Evolutionary conservation across 2,888 invertebrate species (phyloP).

Genomic region (Xylota sylvarum): DNA sequence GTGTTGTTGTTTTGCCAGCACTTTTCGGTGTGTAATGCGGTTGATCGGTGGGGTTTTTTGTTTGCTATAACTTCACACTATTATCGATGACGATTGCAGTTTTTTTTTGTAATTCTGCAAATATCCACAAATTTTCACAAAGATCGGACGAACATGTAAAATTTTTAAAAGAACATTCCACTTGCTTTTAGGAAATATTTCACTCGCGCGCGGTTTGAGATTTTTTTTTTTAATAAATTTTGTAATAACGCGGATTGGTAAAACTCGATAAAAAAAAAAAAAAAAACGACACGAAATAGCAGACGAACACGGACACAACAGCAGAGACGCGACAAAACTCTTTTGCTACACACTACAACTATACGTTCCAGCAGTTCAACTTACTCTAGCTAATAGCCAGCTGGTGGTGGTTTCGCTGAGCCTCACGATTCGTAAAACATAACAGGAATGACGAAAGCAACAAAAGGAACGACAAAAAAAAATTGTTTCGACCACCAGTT

Average conservation of each 20-base stretch:
- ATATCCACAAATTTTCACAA: slow-evolving; percentile 18
- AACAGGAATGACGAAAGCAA: slow-evolving; percentile 52
- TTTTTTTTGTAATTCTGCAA: slow-evolving; percentile 2
- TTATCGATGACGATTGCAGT: slow-evolving; percentile 38
- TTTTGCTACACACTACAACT: slow-evolving; percentile 61
- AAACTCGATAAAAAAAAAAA: slow-evolving; percentile 20
- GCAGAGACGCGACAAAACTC: slow-evolving; percentile 70
- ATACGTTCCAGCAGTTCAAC: slow-evolving; percentile 73
- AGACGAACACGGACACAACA: slow-evolving; percentile 69
- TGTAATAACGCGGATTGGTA: background rate
- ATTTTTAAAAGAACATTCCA: background rate
- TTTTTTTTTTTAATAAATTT: background rate
- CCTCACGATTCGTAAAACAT: slow-evolving; percentile 48
- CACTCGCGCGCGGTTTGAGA: slow-evolving; percentile 13
- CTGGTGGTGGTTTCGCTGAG: slow-evolving; percentile 70
- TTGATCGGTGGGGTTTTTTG: slow-evolving; percentile 15
- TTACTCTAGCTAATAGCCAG: slow-evolving; percentile 74
- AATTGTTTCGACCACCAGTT: slow-evolving; percentile 47
- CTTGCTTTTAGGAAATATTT: slow-evolving; percentile 2
- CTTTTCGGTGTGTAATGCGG: slow-evolving; percentile 13
- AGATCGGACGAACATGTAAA: background rate
- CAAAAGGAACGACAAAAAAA: slow-evolving; percentile 31
- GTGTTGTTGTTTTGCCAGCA: slow-evolving; percentile 37
- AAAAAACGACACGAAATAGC: slow-evolving; percentile 51
- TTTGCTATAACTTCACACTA: slow-evolving; percentile 14